Evolutionary conservation across 2,797 vertebrate genomes (phyloP), one percentile per base, ranked within the genome.

Genomic region (Babyrousa celebensis): DNA sequence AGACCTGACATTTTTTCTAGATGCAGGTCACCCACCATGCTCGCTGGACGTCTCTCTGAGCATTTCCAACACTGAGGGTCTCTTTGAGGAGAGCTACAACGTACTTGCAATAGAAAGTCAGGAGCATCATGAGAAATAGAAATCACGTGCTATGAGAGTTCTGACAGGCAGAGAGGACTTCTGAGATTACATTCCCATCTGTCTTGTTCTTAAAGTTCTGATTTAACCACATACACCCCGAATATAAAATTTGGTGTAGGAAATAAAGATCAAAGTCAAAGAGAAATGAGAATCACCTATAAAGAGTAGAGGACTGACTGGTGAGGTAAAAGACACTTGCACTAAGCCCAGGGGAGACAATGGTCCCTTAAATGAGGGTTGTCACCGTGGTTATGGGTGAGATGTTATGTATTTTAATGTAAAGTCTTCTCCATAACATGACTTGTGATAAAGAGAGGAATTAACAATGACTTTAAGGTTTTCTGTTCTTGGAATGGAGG

Each of bases 181-280:
- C 32, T 48, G 83, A 88, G 23, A 29, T 27, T n/a, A 17, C 65
- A 16, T 75, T 91, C 5, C 29, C 68, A 21, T 48, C 91, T 86
- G 12, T 87, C 48, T 63, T 79, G 48, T 58, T 78, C 20, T 23
- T 83, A 71, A 85, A 54, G 17, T 93, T 89, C 79, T 90, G 52
- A 52, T 11, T 65, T 82, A 75, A 62, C 0, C 23, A 68, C 40
- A 62, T 68, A 67, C 62, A 27, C 3, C 58, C 12, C 25, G 0
- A 40, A 9, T 63, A n/a, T 23, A 77, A 11, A 85, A 62, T 80
- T 92, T 78, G 77, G 65, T 4, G 25, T 79, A 56, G 18, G 25
- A 80, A 87, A 60, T 88, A 77, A 80, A 70, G 32, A 36, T 48
- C 4, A 68, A 67, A 88, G 32, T 5, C 12, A 14, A 16, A 52